phyloP scores from a whole-genome alignment of 2,888 invertebrate species.

The Pollenia angustigena region DNA sequence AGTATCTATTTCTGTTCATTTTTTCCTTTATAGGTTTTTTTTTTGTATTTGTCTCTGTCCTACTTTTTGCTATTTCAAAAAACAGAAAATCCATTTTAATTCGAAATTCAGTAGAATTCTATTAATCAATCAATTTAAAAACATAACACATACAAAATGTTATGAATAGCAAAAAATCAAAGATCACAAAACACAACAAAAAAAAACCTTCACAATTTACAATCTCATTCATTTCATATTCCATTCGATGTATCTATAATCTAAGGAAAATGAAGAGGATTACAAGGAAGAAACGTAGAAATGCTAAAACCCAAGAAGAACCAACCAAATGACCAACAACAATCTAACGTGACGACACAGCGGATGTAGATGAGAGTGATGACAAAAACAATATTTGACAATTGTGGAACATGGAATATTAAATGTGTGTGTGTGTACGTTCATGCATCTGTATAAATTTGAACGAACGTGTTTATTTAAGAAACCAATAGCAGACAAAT shows the following conservation, averaged over 20 bases:
- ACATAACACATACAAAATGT: slow-evolving; percentile 7
- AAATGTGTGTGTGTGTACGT: slow-evolving; percentile 34
- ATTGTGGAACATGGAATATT: slow-evolving; percentile 42
- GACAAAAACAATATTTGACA: slow-evolving; percentile 28
- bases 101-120: slow-evolving; percentile 41
- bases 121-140: slow-evolving; percentile 65
- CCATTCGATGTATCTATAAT: background rate
- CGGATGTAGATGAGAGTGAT: slow-evolving; percentile 31
- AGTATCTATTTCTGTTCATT: too few relatives aligned
- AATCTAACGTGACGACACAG: slow-evolving; percentile 34
- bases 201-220: slow-evolving; percentile 6
- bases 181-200: background rate
- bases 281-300: background rate
- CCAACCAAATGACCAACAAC: slow-evolving; percentile 33
- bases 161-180: background rate
- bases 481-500: slow-evolving; percentile 54
- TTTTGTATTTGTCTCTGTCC: too few relatives aligned
- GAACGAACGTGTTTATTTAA: slow-evolving; percentile 51
- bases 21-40: too few relatives aligned
- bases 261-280: too few relatives aligned
- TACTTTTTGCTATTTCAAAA: too few relatives aligned
- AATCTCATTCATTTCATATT: background rate
- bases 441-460: too few relatives aligned
- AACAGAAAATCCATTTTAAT: slow-evolving; percentile 6
- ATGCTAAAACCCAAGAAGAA: background rate